Base-by-base conservation (phyloP, 1,140 invertebrate genomes). In the Sitodiplosis mosellana region DNA sequence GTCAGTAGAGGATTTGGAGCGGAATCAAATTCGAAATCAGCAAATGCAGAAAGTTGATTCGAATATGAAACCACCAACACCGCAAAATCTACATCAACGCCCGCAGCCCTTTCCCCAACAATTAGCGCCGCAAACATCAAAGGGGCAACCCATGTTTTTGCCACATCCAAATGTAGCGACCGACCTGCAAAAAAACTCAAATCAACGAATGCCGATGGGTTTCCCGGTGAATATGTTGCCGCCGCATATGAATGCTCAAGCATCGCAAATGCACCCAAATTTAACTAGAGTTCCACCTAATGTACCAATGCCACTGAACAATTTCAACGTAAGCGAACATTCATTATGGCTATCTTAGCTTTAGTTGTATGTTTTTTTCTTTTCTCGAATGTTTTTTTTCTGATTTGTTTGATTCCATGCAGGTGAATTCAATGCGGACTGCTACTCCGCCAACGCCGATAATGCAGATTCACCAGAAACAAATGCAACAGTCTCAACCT, bases 1-100 rank as follows among this genome's bases (percentile, higher is more conserved):
- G 1, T 61, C 61, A 1, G 53, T 64, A 1, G 62, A 64, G 45
- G 62, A 64, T 42, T 60, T 64, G 48, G 62, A 64, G 46, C 56
- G 61, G 1, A 64, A 62, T 50, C 27, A 27, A 27, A 51, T 64
- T 21, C 59, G 62, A 34, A 63, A 58, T 38, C 61, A 64, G 47
- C 62, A 64, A 33, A 36, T 27, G 36, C 33, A 21, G 6, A 22
- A 18, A 27, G 27, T 27, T 27, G 27, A 27, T 5, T 12, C n/a
- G 38, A 40, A 40, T n/a, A 40, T 19, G 18, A 40, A 40, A 40
- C n/a, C n/a, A 45, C 43, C 14, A 22, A 22, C 21, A 17, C 43
- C 21, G 5, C 43, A 14, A 18, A 18, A 22, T 14, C 17, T 5
- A 45, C 43, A 18, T 14, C 43, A 45, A 18, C 43, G 19, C 5